phyloP scores from a whole-genome alignment of 2,797 vertebrate species.

The Eupleurogrammus muticus region DNA sequence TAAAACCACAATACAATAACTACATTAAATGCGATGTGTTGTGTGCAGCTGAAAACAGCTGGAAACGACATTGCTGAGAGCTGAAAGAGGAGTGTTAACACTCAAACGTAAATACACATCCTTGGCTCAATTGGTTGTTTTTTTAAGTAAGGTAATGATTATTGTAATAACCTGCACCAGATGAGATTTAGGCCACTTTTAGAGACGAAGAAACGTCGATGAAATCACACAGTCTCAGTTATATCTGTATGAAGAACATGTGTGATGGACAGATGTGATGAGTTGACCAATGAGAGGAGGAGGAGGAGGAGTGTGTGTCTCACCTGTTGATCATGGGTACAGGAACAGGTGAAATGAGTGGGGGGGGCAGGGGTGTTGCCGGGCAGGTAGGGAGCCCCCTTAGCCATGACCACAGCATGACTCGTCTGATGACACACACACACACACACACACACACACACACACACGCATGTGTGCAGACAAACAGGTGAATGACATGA shows the following conservation, averaged over 20 bases:
- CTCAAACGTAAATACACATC: too few species aligned
- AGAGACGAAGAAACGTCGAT: too few species aligned
- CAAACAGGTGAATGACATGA: conserved; percentile 55
- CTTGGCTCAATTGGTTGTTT: too few species aligned
- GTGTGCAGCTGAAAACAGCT: too few species aligned
- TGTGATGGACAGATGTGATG: conserved; percentile 28
- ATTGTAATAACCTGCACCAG: too few species aligned
- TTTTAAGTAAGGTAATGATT: too few species aligned
- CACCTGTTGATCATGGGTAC: conserved; percentile 89
- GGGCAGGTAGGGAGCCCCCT: conserved; percentile 77
- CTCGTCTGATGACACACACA: conserved; percentile 73
- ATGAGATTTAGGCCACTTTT: too few species aligned
- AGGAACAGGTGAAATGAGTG: conserved; percentile 89
- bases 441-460: conserved; percentile 9
- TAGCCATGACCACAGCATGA: conserved; percentile 84
- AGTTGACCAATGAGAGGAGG: conserved; percentile 47
- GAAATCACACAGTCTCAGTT: too few species aligned
- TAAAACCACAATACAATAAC: too few species aligned
- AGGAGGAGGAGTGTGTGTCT: conserved; percentile 68
- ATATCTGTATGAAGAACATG: conserved; percentile 7
- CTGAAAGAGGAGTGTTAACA: too few species aligned
- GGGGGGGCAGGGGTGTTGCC: conserved; percentile 72
- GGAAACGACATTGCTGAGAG: too few species aligned
- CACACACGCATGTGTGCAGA: conserved; percentile 19
- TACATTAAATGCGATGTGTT: too few species aligned